phyloP scores from a whole-genome alignment of 2,888 invertebrate species.

The Thymelicus lineola region DNA sequence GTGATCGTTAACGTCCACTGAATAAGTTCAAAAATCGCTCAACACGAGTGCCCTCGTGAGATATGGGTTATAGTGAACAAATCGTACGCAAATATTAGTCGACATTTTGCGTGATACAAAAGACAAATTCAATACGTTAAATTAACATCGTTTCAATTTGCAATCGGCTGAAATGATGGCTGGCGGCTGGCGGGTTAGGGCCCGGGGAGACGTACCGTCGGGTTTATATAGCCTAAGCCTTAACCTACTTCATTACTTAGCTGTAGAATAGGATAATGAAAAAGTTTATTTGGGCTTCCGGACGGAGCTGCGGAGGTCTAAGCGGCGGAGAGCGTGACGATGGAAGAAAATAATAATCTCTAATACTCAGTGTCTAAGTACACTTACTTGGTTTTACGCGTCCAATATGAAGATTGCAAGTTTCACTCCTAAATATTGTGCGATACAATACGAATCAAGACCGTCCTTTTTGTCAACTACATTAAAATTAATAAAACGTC shows the following conservation, averaged over 20 bases:
- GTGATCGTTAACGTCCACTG: not conserved
- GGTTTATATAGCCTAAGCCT: not conserved
- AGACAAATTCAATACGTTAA: conserved; percentile 33
- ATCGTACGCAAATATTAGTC: conserved; percentile 34
- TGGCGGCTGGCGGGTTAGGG: not conserved
- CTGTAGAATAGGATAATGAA: too few species aligned
- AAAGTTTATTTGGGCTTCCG: too few species aligned
- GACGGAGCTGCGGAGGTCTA: too few species aligned
- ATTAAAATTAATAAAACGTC: too few species aligned
- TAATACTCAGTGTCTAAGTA: too few species aligned
- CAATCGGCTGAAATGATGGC: conserved; percentile 28
- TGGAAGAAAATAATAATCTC: too few species aligned
- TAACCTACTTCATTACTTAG: not conserved
- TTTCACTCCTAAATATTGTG: too few species aligned
- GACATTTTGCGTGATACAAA: conserved; percentile 32
- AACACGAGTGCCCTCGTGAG: not conserved
- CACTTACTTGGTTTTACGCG: too few species aligned
- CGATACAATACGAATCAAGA: too few species aligned
- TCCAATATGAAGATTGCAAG: too few species aligned
- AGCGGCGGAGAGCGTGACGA: too few species aligned
- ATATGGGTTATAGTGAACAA: conserved; percentile 25
- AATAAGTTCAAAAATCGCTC: conserved; percentile 8
- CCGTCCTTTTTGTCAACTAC: too few species aligned
- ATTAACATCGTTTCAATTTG: conserved; percentile 37
- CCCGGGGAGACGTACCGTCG: not conserved